These are phyloP conservation scores for Triplophysa bombifrons DNA, from an alignment of 2,797 vertebrate genomes.

Conservation along the genomic window DNA sequence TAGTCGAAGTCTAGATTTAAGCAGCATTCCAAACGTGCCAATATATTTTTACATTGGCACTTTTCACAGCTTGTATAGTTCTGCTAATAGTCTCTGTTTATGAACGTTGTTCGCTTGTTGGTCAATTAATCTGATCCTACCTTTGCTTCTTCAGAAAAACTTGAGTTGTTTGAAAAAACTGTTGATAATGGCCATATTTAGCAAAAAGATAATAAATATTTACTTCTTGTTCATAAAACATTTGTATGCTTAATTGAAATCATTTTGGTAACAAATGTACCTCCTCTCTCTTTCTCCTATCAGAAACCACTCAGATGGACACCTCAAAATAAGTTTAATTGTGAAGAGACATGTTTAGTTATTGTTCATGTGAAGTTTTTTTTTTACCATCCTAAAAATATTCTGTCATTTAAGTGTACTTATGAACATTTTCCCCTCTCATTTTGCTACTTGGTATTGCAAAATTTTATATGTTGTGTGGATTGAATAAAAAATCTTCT, in stretches of 20 bases:
- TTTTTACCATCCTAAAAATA: slow-evolving; percentile 5
- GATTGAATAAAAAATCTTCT: slow-evolving; percentile 19
- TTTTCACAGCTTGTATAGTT: neutral
- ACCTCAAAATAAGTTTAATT: slow-evolving; percentile 69
- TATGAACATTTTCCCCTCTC: neutral
- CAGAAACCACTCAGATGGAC: slow-evolving; percentile 77
- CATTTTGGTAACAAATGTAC: neutral
- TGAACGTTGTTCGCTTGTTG: neutral
- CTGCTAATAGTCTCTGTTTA: neutral
- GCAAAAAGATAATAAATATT: neutral
- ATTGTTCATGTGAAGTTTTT: slow-evolving; percentile 46
- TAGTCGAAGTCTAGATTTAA: no score
- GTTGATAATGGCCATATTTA: neutral
- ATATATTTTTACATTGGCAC: no score
- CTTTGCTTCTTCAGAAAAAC: neutral
- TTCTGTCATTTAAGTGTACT: slow-evolving; percentile 12
- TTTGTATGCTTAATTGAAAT: neutral
- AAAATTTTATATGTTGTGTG: slow-evolving; percentile 23
- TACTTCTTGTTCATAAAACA: neutral
- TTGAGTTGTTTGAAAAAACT: neutral
- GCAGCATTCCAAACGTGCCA: no score
- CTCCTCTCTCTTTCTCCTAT: slow-evolving; percentile 52
- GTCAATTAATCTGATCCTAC: neutral
- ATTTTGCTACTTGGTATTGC: slow-evolving; percentile 12
- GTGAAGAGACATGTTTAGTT: slow-evolving; percentile 21